Evolutionary conservation across 2,113 vertebrate species (phyloP).

Genomic region (Anarhynchus alexandrinus): DNA sequence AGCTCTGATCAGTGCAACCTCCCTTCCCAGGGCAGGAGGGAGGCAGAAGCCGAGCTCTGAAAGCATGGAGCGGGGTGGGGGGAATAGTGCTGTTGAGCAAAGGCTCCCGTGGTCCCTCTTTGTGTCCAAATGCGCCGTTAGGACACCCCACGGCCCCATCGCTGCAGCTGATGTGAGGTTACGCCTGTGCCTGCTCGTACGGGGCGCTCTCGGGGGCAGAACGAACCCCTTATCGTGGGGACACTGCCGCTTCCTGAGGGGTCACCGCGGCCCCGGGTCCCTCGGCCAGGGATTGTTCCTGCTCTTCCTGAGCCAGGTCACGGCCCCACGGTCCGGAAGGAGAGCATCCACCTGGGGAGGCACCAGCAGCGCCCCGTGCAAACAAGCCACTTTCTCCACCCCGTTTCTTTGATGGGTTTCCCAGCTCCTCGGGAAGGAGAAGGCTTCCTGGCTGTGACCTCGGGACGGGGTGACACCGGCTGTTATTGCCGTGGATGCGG

Average conservation of each 20-base stretch:
- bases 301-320: not conserved
- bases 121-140: accelerated
- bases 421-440: not conserved
- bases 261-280: not conserved
- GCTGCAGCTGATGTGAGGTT: too few relatives aligned
- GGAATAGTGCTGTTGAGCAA: not conserved
- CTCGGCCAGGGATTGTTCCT: not conserved
- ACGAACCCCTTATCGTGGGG: not conserved
- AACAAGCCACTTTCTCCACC: accelerated
- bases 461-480: accelerated
- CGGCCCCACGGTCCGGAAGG: accelerated
- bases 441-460: not conserved
- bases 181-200: accelerated
- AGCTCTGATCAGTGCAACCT: conserved; percentile 67
- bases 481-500: accelerated
- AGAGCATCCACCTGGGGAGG: not conserved
- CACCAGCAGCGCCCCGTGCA: accelerated
- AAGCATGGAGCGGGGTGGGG: accelerated
- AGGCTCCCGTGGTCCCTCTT: not conserved
- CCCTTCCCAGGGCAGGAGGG: not conserved
- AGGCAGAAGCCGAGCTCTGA: not conserved
- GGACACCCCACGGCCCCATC: accelerated
- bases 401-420: not conserved
- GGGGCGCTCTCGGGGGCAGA: not conserved
- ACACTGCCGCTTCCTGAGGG: accelerated